Base-by-base conservation (phyloP, 2,888 invertebrate species). In the Diadromus collaris region DNA sequence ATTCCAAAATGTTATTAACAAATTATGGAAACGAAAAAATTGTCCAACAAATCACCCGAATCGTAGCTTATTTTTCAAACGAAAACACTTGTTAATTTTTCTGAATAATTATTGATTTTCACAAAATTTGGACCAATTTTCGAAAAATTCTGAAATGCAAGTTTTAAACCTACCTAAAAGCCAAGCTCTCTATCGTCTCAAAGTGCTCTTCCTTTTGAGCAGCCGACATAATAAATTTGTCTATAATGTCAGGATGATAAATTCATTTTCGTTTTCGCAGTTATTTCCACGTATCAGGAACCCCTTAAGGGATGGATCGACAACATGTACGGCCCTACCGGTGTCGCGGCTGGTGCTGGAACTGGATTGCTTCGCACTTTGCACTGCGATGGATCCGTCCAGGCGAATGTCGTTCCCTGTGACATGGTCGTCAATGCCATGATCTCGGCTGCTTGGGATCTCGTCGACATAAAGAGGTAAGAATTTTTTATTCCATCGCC, bases 291-390 rank as follows among this genome's bases (percentile, higher is more conserved):
- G 0, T 95, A 95, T 86, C 93, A 93, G 65, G 96, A 96, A 88
- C 96, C 96, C 0, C 91, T 95, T 0, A 91, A 94, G 81, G 97
- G 97, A 1, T 98, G 97, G 97, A 96, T 97, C 19, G 97, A 97
- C 91, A 98, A 97, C 87, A 93, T 96, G 85, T 98, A 98, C 88
- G 98, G 98, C 5, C 96, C 97, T 0, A 97, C 96, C 7, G 97
- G 94, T 0, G 92, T 93, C 51, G 94, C 94, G 82, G 92, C 95
- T 13, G 96, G 95, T 0, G 94, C 95, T 5, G 95, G 96, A 0
- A 95, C 95, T 29, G 98, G 98, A 76, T 93, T 97, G 0, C 91
- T 97, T 16, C 94, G 95, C 81, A 93, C 96, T 0, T 93, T 97
- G 92, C 95, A 95, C 81, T 95, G 95, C 88, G 94, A 96, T 84